Percentiles rank a stretch among this genome's conserved stretches.
phyloP scores from a whole-genome alignment of 2,888 invertebrate genomes.

The Timema cristinae region DNA sequence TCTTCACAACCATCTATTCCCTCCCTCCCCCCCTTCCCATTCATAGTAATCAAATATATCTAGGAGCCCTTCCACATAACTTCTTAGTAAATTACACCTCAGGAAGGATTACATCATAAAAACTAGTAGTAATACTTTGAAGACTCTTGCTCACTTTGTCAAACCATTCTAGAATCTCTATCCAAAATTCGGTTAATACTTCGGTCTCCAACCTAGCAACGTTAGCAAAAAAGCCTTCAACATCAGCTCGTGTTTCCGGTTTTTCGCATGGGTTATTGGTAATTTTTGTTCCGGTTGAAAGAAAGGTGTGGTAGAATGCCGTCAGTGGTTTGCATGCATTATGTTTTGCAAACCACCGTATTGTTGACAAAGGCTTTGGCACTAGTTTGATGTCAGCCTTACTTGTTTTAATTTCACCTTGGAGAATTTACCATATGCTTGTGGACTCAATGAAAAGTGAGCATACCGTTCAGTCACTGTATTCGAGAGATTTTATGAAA shows the following conservation, averaged over 20 bases:
- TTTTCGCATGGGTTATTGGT: neutral
- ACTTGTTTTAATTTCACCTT: conserved; percentile 6
- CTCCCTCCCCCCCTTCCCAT: neutral
- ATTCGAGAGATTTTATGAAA: no score
- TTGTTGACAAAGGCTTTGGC: neutral
- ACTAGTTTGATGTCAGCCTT: neutral
- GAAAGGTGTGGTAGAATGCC: neutral
- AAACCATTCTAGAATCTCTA: neutral
- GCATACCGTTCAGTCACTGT: no score
- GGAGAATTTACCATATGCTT: neutral
- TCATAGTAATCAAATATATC: neutral
- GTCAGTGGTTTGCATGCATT: neutral
- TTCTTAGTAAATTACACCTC: conserved; percentile 5
- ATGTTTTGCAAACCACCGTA: neutral
- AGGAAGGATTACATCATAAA: neutral
- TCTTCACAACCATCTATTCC: neutral
- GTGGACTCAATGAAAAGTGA: neutral
- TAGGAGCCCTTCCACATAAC: neutral
- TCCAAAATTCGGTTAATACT: neutral
- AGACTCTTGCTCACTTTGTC: conserved; percentile 1
- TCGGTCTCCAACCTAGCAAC: neutral
- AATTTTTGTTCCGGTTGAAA: neutral
- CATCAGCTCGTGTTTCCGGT: neutral
- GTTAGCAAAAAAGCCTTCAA: neutral
- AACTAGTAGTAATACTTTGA: conserved; percentile 1